A percentile compares a stretch with the other conserved stretches of the same genome.
phyloP scores from a whole-genome alignment of 2,797 vertebrate genomes.

The Paramormyrops hopkinsi region DNA sequence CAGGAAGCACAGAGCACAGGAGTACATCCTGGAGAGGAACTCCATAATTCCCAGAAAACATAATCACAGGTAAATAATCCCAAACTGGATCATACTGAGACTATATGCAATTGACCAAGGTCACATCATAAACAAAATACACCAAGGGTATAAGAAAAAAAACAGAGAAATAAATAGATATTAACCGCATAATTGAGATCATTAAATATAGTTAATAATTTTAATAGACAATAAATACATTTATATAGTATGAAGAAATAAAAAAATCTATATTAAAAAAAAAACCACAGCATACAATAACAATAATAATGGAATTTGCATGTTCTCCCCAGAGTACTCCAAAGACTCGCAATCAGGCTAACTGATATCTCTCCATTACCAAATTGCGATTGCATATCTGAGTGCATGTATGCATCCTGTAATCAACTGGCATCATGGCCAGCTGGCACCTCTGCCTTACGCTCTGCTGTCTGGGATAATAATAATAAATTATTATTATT shows the following conservation, averaged over 20 bases:
- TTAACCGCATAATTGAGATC: not conserved
- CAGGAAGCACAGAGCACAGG: not conserved
- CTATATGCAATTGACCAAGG: not conserved
- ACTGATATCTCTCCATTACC: not conserved
- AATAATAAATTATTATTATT: not conserved
- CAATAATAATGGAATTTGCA: not conserved
- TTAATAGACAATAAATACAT: conserved; percentile 1
- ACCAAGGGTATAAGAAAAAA: not conserved
- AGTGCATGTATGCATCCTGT: not conserved
- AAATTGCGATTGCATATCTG: not conserved
- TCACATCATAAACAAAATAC: not conserved
- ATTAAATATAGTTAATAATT: not conserved
- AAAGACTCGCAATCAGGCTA: not conserved
- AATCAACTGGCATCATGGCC: not conserved
- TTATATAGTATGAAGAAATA: not conserved
- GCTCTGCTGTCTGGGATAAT: not conserved
- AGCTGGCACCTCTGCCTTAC: not conserved
- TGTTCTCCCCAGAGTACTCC: not conserved
- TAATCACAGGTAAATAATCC: not conserved
- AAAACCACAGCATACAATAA: not conserved
- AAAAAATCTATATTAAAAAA: not conserved
- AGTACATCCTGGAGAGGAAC: not conserved
- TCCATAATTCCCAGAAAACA: not conserved
- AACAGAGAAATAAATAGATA: not conserved
- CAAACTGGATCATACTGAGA: not conserved